phyloP scores from a whole-genome alignment of 2,888 invertebrate species.

The Mongoloraphidia duomilia region DNA sequence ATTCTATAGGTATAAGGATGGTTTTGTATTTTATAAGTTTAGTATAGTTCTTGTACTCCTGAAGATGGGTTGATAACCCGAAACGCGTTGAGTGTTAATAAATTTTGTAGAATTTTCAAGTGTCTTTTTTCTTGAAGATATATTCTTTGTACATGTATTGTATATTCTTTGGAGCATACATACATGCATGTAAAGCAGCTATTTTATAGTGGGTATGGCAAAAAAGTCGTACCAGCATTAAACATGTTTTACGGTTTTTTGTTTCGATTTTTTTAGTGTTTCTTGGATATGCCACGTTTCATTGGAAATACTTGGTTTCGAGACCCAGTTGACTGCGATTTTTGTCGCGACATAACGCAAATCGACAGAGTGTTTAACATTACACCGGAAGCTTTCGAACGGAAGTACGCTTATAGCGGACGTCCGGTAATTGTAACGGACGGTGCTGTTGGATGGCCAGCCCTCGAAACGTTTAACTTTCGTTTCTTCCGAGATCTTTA shows the following conservation, averaged over 20 bases:
- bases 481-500: conserved; percentile 74
- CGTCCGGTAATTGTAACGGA: conserved; percentile 76
- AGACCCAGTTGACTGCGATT: conserved; percentile 65
- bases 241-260: not conserved
- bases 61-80: too few relatives aligned
- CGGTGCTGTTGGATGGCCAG: conserved; percentile 70
- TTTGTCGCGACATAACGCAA: conserved; percentile 50
- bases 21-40: too few relatives aligned
- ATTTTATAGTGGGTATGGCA: too few relatives aligned
- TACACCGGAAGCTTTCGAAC: conserved; percentile 53
- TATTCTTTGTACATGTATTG: too few relatives aligned
- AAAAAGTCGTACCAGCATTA: not conserved
- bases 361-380: conserved; percentile 54
- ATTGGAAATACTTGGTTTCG: conserved; percentile 40
- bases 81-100: too few relatives aligned
- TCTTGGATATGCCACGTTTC: conserved; percentile 22
- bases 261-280: conserved; percentile 19
- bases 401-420: conserved; percentile 58
- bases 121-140: too few relatives aligned
- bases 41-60: too few relatives aligned
- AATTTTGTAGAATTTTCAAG: too few relatives aligned
- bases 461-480: conserved; percentile 44
- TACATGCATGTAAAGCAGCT: too few relatives aligned
- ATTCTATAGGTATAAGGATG: too few relatives aligned
- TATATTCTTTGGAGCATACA: too few relatives aligned